Base-by-base conservation (phyloP, 2,888 invertebrate species). In the Sinodicranocentrus sp. region DNA sequence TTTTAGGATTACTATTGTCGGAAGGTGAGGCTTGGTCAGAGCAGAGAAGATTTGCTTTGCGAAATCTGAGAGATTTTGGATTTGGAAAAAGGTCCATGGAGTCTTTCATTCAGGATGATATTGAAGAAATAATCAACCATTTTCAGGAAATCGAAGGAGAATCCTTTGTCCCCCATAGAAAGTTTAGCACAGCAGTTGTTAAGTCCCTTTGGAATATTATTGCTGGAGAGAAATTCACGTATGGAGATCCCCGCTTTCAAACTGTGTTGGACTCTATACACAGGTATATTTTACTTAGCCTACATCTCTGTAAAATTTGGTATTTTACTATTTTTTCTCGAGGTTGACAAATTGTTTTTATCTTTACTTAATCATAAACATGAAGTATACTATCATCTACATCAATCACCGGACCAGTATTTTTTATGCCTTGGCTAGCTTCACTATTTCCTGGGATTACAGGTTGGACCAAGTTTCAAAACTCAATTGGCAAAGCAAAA, bases 31-130 rank as follows among this genome's bases (percentile, higher is more conserved):
- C 39, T 5, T 84, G 82, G 78, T 33, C 61, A 28, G 84, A 84
- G 26, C 86, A 86, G 28, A 33, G 86, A 13, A 67, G 86, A 8
- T 86, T 86, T 63, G 59, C 73, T 6, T 25, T 86, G 13, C 23
- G 78, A 52, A 33, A 77, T 48, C 65, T 86, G 5, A 15, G 82
- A 52, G 82, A 86, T 25, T 80, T 85, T 43, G 85, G 85, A 6
- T 82, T 85, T 28, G 84, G 73, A 0, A 86, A 86, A 21, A 61
- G 23, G 33, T 82, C 84, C 6, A 84, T 86, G 86, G 84, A 86
- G 59, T 33, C 59, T 1, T 13, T 70, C n/a, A 80, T 84, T 72
- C 85, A 80, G 2, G 85, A 85, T 13, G 83, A 85, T 25, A 72
- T 77, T 1, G 15, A 52, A 21, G 85, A 79, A 15, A 6, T 82